These are phyloP conservation scores for Astur gentilis DNA, from an alignment of 2,113 vertebrate genomes.

Conservation along the genomic window DNA sequence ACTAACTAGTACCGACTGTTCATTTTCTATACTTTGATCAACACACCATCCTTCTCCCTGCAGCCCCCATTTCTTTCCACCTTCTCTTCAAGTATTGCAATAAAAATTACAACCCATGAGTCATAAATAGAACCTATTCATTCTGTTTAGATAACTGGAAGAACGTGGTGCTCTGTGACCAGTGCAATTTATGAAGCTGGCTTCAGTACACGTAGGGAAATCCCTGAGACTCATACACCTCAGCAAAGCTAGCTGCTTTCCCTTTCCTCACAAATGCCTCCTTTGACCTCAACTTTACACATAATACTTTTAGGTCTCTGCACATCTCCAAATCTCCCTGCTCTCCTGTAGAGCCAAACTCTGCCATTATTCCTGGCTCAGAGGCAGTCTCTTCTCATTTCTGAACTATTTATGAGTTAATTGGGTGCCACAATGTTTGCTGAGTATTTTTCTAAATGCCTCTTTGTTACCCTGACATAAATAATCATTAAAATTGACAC, in stretches of 20 bases:
- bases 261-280: not conserved
- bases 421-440: not conserved
- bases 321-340: rapidly evolving
- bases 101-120: not conserved
- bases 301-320: not conserved
- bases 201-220: not conserved
- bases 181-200: not conserved
- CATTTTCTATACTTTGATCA: not conserved
- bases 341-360: not conserved
- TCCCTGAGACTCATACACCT: not conserved
- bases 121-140: not conserved
- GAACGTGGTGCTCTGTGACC: not conserved
- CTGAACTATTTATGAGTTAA: not conserved
- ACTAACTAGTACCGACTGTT: not conserved
- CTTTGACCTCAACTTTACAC: not conserved
- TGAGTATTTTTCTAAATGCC: not conserved
- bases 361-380: not conserved
- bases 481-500: not conserved
- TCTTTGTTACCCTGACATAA: not conserved
- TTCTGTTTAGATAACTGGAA: not conserved
- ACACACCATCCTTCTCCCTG: not conserved
- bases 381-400: not conserved
- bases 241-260: not conserved
- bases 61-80: not conserved
- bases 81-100: not conserved